Evolutionary conservation across 1,140 invertebrate genomes (phyloP), one percentile per base, ranked within the genome.

Genomic region (Drosophila lini): DNA sequence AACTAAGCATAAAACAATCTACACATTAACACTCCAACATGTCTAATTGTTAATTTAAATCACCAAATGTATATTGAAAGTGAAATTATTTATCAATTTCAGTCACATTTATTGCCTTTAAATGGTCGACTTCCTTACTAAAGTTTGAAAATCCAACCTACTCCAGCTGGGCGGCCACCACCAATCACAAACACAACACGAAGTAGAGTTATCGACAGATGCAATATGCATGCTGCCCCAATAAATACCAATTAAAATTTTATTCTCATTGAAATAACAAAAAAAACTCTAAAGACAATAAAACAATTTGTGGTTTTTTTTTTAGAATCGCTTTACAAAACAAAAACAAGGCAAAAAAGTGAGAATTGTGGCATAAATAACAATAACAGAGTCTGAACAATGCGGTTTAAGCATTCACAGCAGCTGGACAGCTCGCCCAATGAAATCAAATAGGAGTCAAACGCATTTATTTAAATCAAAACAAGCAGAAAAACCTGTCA

Each of bases 221-320:
- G 44, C 58, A 68, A 61, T 41, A 48, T 53, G 22, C 22, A 40
- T 42, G 32, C n/a, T 52, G 19, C 59, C 40, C 61, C 78, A 82
- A 55, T 79, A 61, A 88, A 71, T 53, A 53, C 57, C 34, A 83
- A 80, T 89, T 80, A 89, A 83, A 70, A 83, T 74, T 89, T 89
- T 65, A 80, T 74, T 60, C 60, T 61, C 48, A 28, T 77, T 60
- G 32, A 42, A 59, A 63, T 67, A 56, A 55, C 59, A 65, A 73
- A 48, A 55, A 6, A 55, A 53, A 5, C n/a, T 28, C 13, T 19
- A 36, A 58, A 64, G 50, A 79, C 68, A 74, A 88, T 88, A 88
- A 88, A 86, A 86, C 83, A 71, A 77, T 83, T 89, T 88, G 83
- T 59, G 80, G 80, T 80, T 77, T 63, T 74, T 77, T 78, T 74